Conservation (phyloP, 2,113 vertebrate genomes). For the Zapus hudsonius region DNA sequence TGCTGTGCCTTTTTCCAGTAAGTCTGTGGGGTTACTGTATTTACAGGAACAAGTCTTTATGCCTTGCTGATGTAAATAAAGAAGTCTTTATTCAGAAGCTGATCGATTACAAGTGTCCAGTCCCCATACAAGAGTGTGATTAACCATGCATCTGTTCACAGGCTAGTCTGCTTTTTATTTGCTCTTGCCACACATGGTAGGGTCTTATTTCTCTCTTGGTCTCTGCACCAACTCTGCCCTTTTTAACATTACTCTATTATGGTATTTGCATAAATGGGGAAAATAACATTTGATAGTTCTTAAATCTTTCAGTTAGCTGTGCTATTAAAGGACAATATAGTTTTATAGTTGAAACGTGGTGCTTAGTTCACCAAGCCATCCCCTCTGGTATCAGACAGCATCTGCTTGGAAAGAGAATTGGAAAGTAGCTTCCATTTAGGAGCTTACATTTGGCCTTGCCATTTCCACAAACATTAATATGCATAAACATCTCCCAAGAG, state of each 20-base stretch:
- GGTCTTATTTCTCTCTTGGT: neutral
- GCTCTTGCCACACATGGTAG: neutral
- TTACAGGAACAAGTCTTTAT: constrained; percentile 40
- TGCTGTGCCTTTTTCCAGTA: constrained; percentile 31
- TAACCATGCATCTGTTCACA: neutral
- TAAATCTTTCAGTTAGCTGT: constrained; percentile 30
- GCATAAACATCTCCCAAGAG: constrained; percentile 15
- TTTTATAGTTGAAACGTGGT: constrained; percentile 32
- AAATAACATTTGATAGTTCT: constrained; percentile 35
- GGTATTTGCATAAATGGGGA: constrained; percentile 16
- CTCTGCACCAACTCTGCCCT: neutral
- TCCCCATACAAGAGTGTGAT: neutral
- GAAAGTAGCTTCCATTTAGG: constrained; percentile 42
- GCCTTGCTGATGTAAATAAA: constrained; percentile 48
- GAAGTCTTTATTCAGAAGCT: constrained; percentile 33
- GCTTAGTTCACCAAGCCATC: constrained; percentile 24
- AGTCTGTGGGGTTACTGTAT: constrained; percentile 22
- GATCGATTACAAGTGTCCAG: neutral
- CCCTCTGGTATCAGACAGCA: constrained; percentile 16
- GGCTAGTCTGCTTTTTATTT: neutral
- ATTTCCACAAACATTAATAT: constrained; percentile 51
- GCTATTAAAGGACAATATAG: constrained; percentile 18
- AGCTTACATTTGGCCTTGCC: neutral
- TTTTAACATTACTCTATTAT: constrained; percentile 47
- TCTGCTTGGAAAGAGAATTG: constrained; percentile 12